phyloP scores from a whole-genome alignment of 2,888 invertebrate species.

The Trichacis sp. region DNA sequence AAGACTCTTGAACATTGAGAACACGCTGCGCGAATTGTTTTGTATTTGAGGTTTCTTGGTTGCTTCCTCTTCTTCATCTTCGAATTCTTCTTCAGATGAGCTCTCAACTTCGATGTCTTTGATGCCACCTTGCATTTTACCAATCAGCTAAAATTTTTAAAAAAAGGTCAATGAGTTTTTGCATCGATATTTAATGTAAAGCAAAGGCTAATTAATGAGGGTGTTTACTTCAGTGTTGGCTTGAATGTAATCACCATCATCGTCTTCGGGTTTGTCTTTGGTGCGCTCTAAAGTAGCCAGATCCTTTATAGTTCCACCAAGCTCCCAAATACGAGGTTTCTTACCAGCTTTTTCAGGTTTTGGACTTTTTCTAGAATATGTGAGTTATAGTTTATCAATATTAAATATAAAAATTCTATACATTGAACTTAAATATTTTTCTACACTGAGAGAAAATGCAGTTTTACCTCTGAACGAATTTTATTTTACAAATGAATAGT shows the following conservation, averaged over 20 bases:
- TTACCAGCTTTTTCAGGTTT: constrained; percentile 82
- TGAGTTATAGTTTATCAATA: too few relatives aligned
- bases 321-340: constrained; percentile 90
- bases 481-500: too few relatives aligned
- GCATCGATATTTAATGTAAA: background rate
- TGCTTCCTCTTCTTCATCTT: constrained; percentile 69
- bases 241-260: constrained; percentile 71
- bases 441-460: too few relatives aligned
- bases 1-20: constrained; percentile 87
- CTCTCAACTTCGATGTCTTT: constrained; percentile 86
- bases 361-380: constrained; percentile 71
- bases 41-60: constrained; percentile 49
- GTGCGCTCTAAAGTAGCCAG: constrained; percentile 84
- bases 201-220: constrained; percentile 8
- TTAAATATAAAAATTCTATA: too few relatives aligned
- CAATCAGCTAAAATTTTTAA: constrained; percentile 75
- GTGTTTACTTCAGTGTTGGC: constrained; percentile 76
- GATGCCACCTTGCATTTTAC: constrained; percentile 86
- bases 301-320: constrained; percentile 84
- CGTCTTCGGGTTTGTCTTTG: constrained; percentile 79
- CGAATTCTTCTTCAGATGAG: constrained; percentile 76
- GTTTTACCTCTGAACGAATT: too few relatives aligned
- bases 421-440: too few relatives aligned
- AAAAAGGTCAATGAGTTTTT: background rate
- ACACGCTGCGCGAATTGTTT: constrained; percentile 75